These are phyloP conservation scores for Valencia hispanica DNA, from an alignment of 2,797 vertebrate species.

Conservation along the genomic window DNA sequence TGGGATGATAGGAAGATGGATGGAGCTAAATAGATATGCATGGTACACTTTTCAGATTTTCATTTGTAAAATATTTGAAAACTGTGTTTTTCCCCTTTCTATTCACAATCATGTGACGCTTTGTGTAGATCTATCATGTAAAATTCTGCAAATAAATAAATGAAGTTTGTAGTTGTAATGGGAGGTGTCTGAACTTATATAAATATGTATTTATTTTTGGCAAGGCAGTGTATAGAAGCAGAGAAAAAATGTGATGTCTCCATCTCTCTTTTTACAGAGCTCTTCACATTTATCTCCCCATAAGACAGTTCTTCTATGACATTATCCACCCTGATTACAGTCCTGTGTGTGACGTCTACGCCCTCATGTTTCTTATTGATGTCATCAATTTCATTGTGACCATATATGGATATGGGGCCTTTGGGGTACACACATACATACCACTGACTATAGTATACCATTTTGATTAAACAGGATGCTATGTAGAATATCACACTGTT, in stretches of 20 bases:
- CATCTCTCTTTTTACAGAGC: conserved; percentile 63
- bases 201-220: neutral
- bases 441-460: neutral
- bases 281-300: conserved; percentile 81
- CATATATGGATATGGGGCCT: conserved; percentile 84
- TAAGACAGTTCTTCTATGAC: conserved; percentile 86
- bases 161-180: neutral
- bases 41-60: neutral
- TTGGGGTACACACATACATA: conserved; percentile 69
- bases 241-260: neutral
- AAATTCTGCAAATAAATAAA: neutral
- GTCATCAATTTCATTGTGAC: conserved; percentile 83
- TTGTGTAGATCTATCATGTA: neutral
- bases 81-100: neutral
- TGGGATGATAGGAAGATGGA: neutral
- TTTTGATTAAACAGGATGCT: neutral
- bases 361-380: conserved; percentile 82
- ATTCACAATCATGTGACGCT: neutral
- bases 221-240: neutral
- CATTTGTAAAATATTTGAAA: neutral
- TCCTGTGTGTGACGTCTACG: conserved; percentile 79
- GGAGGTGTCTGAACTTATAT: neutral
- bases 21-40: neutral
- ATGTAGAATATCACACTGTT: neutral
- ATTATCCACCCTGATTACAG: conserved; percentile 87